Conservation (phyloP, 2,888 invertebrate genomes). For the Tenthredo notha region DNA sequence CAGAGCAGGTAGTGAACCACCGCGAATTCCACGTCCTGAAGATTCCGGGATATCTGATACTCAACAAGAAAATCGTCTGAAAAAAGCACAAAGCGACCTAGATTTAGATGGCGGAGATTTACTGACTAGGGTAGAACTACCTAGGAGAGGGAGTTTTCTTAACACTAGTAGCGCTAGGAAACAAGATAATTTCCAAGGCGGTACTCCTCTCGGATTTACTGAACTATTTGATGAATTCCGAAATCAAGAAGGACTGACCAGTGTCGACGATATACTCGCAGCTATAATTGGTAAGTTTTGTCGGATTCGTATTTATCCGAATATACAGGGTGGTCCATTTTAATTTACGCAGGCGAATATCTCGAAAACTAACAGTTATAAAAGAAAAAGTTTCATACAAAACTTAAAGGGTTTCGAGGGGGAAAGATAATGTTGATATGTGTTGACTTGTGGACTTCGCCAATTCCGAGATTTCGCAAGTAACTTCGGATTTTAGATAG, state of each 20-base stretch:
- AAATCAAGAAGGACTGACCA: conserved; percentile 92
- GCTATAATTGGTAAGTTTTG: conserved; percentile 84
- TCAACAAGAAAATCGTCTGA: conserved; percentile 75
- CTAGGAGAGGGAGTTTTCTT: conserved; percentile 91
- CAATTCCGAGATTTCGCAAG: no score
- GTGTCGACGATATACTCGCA: conserved; percentile 92
- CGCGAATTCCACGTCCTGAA: conserved; percentile 61
- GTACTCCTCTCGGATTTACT: conserved; percentile 91
- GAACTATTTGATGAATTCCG: conserved; percentile 93
- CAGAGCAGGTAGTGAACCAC: conserved; percentile 75
- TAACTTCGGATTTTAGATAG: no score
- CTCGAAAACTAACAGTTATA: no score
- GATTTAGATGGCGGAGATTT: conserved; percentile 87
- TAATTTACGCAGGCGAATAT: no score
- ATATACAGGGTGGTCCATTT: no score
- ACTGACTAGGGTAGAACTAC: conserved; percentile 91
- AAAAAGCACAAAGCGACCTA: conserved; percentile 78
- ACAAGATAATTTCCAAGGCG: conserved; percentile 82
- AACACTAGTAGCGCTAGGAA: conserved; percentile 90
- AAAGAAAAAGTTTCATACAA: no score
- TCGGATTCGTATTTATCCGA: background rate
- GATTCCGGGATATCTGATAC: conserved; percentile 42
- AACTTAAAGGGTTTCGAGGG: no score
- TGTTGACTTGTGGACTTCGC: no score
- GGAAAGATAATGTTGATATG: no score